Evolutionary conservation across 1,140 invertebrate genomes (phyloP).

Genomic region (Plodia interpunctella): DNA sequence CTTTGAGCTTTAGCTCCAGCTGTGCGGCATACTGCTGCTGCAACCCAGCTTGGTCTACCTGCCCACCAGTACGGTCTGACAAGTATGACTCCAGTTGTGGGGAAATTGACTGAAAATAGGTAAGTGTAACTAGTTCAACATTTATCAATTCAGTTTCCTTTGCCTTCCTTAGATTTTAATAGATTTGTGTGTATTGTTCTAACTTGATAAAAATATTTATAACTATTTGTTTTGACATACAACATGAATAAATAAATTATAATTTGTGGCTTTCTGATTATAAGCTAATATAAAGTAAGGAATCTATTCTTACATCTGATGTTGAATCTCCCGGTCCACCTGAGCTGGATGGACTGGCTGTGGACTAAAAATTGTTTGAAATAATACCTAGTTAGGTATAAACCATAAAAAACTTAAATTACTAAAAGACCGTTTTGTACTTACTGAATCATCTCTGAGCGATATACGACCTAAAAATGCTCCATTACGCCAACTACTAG

Average conservation of each 20-base stretch:
- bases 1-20: conserved; percentile 54
- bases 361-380: conserved; percentile 41
- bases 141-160: too few relatives aligned
- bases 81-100: conserved; percentile 65
- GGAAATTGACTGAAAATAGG: conserved; percentile 56
- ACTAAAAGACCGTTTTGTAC: conserved; percentile 12
- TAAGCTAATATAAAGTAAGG: too few relatives aligned
- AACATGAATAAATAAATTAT: too few relatives aligned
- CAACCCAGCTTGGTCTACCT: conserved; percentile 51
- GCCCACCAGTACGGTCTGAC: conserved; percentile 59
- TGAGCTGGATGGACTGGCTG: conserved; percentile 61
- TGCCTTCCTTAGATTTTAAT: too few relatives aligned
- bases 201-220: too few relatives aligned
- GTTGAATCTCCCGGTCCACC: conserved; percentile 57
- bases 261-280: too few relatives aligned
- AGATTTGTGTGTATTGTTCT: too few relatives aligned
- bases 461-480: conserved; percentile 63
- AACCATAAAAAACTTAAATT: not conserved
- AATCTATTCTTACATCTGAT: conserved; percentile 58
- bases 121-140: not conserved
- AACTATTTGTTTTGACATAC: too few relatives aligned
- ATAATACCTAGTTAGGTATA: conserved; percentile 10
- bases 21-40: conserved; percentile 61
- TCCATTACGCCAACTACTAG: conserved; percentile 65
- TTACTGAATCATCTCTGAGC: conserved; percentile 64